phyloP scores from a whole-genome alignment of 92 coral and sea anemone species.

The Siderastrea radians region DNA sequence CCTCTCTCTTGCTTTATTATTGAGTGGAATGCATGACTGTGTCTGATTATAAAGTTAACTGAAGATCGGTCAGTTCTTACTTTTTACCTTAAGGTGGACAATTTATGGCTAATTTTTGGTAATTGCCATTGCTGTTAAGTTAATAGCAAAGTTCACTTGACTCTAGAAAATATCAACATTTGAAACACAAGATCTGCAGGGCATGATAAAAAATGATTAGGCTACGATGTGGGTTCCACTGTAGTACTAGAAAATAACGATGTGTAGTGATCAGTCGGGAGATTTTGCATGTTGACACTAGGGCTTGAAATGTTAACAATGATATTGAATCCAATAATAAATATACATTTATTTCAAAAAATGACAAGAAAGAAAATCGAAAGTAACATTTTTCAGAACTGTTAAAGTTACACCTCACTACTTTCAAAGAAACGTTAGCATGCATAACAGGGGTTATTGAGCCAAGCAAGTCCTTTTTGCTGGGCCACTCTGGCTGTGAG shows the following conservation, averaged over 20 bases:
- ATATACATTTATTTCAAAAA: background rate
- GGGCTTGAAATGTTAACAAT: background rate
- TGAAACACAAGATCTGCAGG: conserved; percentile 13
- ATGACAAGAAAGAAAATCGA: background rate
- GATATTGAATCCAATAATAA: background rate
- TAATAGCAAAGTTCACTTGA: background rate
- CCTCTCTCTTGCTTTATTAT: background rate
- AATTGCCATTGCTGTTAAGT: background rate
- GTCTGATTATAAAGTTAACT: background rate
- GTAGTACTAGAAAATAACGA: background rate
- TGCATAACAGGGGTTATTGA: background rate
- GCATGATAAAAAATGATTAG: background rate
- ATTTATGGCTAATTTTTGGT: background rate
- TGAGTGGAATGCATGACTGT: background rate
- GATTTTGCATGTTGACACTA: too few relatives aligned
- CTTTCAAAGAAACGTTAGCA: background rate
- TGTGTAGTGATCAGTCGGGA: too few relatives aligned
- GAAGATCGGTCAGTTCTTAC: background rate
- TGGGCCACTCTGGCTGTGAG: background rate
- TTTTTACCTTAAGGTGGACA: background rate
- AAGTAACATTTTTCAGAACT: too few relatives aligned
- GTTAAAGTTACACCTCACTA: background rate
- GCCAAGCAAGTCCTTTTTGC: too few relatives aligned
- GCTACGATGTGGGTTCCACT: background rate
- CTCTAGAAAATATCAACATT: background rate